Evolutionary conservation across 2,113 vertebrate genomes (phyloP), one percentile per base, ranked within the genome.

Genomic region (Phaetusa simplex): DNA sequence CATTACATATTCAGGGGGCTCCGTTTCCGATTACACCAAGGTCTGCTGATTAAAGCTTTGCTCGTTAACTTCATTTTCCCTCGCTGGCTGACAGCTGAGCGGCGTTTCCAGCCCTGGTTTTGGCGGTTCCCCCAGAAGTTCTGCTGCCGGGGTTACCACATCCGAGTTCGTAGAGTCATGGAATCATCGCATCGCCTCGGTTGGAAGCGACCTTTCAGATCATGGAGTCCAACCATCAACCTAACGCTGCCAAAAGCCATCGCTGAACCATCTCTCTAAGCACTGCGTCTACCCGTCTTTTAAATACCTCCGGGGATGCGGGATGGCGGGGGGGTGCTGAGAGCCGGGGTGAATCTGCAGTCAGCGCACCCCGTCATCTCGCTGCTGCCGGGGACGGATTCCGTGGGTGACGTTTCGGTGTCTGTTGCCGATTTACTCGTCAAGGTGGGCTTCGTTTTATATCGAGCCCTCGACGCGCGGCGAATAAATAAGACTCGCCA

Each of bases 31-130:
- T 95, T 73, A 58, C 55, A 1, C 62, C 66, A 18, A 81, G 86
- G 42, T 77, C 83, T 6, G 0, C 58, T 70, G 78, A 89, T 96
- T 70, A 95, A 86, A 92, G 74, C 90, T 76, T 3, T 36, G 77
- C 95, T 97, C 89, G 3, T 96, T 96, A 95, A 93, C 69, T 93
- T 81, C 64, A 8, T 90, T 82, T 70, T 34, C 66, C 55, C 23
- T 3, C 0, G 8, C 2, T 3, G 22, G 21, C 65, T 93, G 90
- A 58, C 56, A 23, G 79, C 85, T 4, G 52, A 74, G 90, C 11
- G 11, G 58, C 16, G 1, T 73, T 79, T 23, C 79, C 79, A 47
- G 84, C 92, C 3, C 45, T 1, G 8, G 27, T 29, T 47, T 0
- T 58, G 43, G 66, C 64, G 21, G 10, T 6, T 56, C 43, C 64